phyloP scores from a whole-genome alignment of 2,797 vertebrate genomes.

The Molossus molossus region DNA sequence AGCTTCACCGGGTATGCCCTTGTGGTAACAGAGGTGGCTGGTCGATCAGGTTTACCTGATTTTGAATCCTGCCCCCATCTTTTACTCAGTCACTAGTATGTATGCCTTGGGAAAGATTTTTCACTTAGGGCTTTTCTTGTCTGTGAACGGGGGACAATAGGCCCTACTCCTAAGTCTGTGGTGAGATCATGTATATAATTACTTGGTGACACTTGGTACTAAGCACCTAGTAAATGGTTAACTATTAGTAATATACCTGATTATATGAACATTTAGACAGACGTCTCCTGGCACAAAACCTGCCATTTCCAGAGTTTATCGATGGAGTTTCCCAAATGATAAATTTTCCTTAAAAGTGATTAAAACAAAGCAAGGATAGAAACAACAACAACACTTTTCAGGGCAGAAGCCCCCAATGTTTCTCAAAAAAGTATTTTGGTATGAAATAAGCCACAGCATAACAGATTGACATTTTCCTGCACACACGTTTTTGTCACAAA shows the following conservation, averaged over 20 bases:
- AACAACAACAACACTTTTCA: not conserved
- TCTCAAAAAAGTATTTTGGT: not conserved
- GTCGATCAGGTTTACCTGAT: not conserved
- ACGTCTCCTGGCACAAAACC: not conserved
- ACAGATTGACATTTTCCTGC: not conserved
- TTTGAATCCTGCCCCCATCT: not conserved
- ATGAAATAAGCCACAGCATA: not conserved
- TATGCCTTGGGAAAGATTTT: not conserved
- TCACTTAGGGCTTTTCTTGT: not conserved
- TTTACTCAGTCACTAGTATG: not conserved
- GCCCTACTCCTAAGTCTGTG: not conserved
- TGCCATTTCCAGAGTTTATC: not conserved
- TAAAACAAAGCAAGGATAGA: not conserved
- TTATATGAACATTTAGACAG: not conserved
- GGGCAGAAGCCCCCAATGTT: not conserved
- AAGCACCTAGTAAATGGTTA: not conserved
- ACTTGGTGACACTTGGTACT: not conserved
- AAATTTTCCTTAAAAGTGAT: not conserved
- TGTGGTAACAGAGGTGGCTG: no score
- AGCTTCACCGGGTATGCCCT: not conserved
- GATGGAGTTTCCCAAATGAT: not conserved
- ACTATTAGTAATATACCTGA: not conserved
- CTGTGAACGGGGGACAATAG: accelerated
- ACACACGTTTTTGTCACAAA: not conserved
- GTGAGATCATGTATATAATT: not conserved